Evolutionary conservation across 2,113 vertebrate genomes (phyloP), one percentile per base, ranked within the genome.

Genomic region (Anguilla japonica): DNA sequence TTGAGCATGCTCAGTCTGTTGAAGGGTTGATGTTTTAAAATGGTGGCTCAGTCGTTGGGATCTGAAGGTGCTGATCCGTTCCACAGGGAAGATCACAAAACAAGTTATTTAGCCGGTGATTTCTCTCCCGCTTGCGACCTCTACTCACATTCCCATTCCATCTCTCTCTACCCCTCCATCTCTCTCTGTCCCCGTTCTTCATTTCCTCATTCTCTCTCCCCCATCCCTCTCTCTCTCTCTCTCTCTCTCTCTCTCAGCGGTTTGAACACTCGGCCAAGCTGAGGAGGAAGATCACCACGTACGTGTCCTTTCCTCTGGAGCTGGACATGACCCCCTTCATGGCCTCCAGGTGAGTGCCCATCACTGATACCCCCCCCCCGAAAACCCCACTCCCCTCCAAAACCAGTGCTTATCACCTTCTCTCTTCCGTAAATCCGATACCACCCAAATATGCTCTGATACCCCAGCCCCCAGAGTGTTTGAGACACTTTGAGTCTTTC

Each of bases 291-390:
- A 99, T 99, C 93, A 98, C 98, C 92, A 99, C 98, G 0, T 99
- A 99, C 0, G 98, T 99, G 91, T 99, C 98, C 14, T 99, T 99
- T 84, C 98, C 98, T 1, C 93, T 99, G 93, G 98, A 99, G 92
- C 94, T 99, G 94, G 98, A 99, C 93, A 99, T 99, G 98, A 99
- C 98, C 1, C 98, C 98, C 83, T 99, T 99, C 93, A 99, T 99
- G 98, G 98, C 98, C 89, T 99, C 98, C 94, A 99, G 98, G 98
- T 99, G 92, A 89, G 91, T 6, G 40, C 71, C 11, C 71, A 34
- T 6, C 71, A 2, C 71, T 75, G 71, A 34, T 34, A 75, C 71
- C 71, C 71, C 26, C 26, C 60, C 71, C n/a, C 20, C n/a, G n/a
- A 5, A 71, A 3, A 5, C 63, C 63, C 26, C 63, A 26, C 63